These are phyloP conservation scores for Callocephalon fimbriatum DNA, from an alignment of 2,113 vertebrate species.

Conservation along the genomic window DNA sequence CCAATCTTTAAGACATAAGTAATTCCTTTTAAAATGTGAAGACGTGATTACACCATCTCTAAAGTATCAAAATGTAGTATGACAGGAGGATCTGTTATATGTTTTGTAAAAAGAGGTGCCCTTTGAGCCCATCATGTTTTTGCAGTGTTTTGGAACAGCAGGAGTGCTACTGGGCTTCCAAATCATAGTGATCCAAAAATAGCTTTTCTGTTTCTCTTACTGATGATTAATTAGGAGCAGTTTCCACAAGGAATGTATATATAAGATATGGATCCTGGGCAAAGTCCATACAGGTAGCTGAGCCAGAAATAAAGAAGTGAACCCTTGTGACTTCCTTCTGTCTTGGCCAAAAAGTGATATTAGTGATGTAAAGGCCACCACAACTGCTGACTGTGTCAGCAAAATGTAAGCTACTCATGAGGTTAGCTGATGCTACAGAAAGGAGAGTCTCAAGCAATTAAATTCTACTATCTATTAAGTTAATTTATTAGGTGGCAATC, in stretches of 20 bases:
- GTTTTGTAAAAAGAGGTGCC: not conserved
- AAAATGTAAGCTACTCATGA: constrained; percentile 17
- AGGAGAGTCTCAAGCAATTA: constrained; percentile 42
- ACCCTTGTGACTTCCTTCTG: not conserved
- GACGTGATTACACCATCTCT: not conserved
- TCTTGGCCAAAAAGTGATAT: not conserved
- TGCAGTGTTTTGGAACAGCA: not conserved
- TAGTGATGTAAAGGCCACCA: not conserved
- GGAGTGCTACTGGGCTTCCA: not conserved
- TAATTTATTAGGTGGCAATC: constrained; percentile 61
- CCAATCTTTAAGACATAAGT: not conserved
- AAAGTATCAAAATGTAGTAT: not conserved
- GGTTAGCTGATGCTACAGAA: constrained; percentile 38
- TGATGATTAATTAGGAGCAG: not conserved
- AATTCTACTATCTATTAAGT: constrained; percentile 38
- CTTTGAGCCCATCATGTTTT: not conserved
- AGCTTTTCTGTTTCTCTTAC: not conserved
- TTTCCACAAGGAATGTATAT: not conserved
- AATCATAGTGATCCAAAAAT: not conserved
- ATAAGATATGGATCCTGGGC: not conserved
- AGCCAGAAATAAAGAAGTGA: not conserved
- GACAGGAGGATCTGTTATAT: not conserved
- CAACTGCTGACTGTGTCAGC: not conserved
- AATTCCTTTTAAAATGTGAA: not conserved
- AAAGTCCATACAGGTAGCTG: not conserved